Base-by-base conservation (phyloP, 2,797 vertebrate species). In the Hydrocynus forskahlii region DNA sequence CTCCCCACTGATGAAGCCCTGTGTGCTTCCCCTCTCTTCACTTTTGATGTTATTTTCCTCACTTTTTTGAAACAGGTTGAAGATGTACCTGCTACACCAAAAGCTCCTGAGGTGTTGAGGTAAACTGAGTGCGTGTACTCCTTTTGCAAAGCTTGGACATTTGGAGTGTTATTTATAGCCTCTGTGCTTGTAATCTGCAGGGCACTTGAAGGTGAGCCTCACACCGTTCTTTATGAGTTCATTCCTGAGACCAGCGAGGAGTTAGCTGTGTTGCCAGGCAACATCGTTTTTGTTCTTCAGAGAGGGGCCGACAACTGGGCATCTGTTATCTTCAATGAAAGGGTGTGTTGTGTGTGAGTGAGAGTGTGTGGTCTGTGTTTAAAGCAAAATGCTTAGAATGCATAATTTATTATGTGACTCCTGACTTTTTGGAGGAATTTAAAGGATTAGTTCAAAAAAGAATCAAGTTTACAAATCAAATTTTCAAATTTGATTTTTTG, bases 301-400 rank as follows among this genome's bases (percentile, higher is more conserved):
- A 98, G 94, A 82, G 96, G 95, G 40, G 87, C 88, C 0, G 98
- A 99, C 88, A 98, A 98, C 87, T 99, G 98, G 98, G 97, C 97
- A 0, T 97, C 95, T 0, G 97, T 99, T 85, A 87, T 98, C 87
- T 99, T 99, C 91, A 99, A 99, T 0, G 97, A 94, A 84, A 95
- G 98, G 95, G 98, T 98, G 91, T 75, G 89, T 78, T 10, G 17
- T 81, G 57, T 63, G 10, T 50, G 17, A 43, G 13, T 60, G 10
- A 43, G 13, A 17, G 50, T 70, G 48, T 73, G 12, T 52, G 40
- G 19, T 70, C 43, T 54, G 52, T 55, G 60, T 23, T 40, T 21
- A 45, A 43, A 13, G n/a, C 60, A 64, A 5, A 14, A 21, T 10
- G 7, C 1, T 7, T 13, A 52, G 50, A 68, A 52, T 76, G 19